Evolutionary conservation across 92 coral and sea anemone genomes (phyloP).

Genomic region (Blastomussa wellsi): DNA sequence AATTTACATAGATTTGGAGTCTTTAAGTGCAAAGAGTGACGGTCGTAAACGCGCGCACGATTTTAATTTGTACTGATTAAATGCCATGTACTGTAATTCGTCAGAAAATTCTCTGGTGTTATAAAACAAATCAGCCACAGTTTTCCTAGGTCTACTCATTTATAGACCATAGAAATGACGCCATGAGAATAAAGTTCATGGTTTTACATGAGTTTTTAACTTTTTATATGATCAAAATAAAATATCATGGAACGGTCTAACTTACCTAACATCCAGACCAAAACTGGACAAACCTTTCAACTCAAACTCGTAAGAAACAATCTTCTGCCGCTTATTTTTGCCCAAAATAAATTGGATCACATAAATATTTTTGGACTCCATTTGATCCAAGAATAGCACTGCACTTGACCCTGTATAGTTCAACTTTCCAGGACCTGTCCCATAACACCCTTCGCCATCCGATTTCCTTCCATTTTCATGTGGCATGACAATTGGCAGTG

Average conservation of each 20-base stretch:
- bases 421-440: constrained; percentile 59
- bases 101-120: too few relatives aligned
- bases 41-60: too few relatives aligned
- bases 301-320: constrained; percentile 21
- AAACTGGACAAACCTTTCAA: constrained; percentile 31
- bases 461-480: neutral
- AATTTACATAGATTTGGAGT: too few relatives aligned
- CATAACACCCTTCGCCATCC: constrained; percentile 58
- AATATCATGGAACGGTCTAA: neutral
- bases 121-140: too few relatives aligned
- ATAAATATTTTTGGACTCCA: constrained; percentile 39
- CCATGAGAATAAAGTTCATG: too few relatives aligned
- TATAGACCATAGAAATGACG: too few relatives aligned
- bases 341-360: constrained; percentile 47
- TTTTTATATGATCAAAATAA: too few relatives aligned
- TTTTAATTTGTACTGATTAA: too few relatives aligned
- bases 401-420: constrained; percentile 41
- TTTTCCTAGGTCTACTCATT: too few relatives aligned
- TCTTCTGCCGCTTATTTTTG: constrained; percentile 31
- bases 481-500: constrained; percentile 25
- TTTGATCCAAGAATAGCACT: constrained; percentile 39
- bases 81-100: too few relatives aligned
- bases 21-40: too few relatives aligned
- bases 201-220: too few relatives aligned
- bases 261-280: constrained; percentile 52